Percentiles rank a stretch among this genome's conserved stretches.
Conservation (phyloP, 2,113 vertebrate species). For the Semicossyphus pulcher region DNA sequence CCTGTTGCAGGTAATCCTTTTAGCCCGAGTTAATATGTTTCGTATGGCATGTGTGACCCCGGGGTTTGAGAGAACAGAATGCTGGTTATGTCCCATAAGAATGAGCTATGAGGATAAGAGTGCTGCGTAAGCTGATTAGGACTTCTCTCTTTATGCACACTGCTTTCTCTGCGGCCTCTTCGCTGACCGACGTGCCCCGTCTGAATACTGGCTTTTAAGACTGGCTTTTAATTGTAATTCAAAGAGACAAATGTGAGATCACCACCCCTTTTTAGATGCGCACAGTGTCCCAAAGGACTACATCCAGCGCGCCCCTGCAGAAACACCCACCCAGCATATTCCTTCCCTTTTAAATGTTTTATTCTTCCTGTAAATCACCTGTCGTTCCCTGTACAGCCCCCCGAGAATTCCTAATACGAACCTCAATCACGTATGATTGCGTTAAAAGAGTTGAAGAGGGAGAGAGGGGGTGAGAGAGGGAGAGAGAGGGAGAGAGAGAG, state of each 20-base stretch:
- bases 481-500: conserved; percentile 40
- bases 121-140: conserved; percentile 23
- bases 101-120: conserved; percentile 4
- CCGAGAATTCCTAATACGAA: conserved; percentile 87
- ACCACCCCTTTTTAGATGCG: not conserved
- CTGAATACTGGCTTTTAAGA: not conserved
- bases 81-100: not conserved
- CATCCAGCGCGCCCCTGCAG: not conserved
- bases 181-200: not conserved
- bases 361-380: not conserved
- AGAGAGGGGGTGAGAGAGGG: conserved; percentile 24
- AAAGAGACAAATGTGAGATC: conserved; percentile 14
- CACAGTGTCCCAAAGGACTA: not conserved
- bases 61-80: conserved; percentile 21
- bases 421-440: conserved; percentile 96
- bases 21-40: conserved; percentile 24
- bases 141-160: conserved; percentile 5
- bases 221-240: conserved; percentile 13
- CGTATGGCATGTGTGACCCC: not conserved
- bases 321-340: not conserved
- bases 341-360: not conserved
- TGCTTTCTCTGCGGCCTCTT: not conserved
- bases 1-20: conserved; percentile 58
- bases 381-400: conserved; percentile 30
- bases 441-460: conserved; percentile 78